Evolutionary conservation across 2,797 vertebrate species (phyloP).

Genomic region (Ataeniobius toweri): DNA sequence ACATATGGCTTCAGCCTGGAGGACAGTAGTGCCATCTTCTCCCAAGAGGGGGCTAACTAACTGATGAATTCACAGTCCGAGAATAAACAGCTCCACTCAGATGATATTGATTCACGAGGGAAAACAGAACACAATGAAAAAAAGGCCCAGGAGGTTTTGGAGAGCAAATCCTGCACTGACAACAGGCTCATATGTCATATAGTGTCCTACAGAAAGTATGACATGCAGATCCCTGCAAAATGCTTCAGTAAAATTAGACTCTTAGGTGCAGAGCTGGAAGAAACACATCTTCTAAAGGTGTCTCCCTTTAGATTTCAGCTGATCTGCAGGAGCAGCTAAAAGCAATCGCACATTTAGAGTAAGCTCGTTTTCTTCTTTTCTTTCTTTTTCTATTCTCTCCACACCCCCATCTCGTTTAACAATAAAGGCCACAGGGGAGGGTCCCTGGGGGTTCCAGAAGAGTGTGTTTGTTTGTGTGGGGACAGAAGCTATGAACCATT

Average conservation of each 20-base stretch:
- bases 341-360: conserved; percentile 63
- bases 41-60: conserved; percentile 60
- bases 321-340: conserved; percentile 59
- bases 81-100: conserved; percentile 58
- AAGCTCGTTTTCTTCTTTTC: conserved; percentile 45
- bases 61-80: conserved; percentile 52
- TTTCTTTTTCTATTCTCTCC: conserved; percentile 5
- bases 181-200: conserved; percentile 4
- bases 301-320: conserved; percentile 50
- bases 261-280: conserved; percentile 32
- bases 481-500: conserved; percentile 60
- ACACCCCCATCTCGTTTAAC: conserved; percentile 45
- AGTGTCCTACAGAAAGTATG: conserved; percentile 1
- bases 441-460: conserved; percentile 72
- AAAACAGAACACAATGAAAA: conserved; percentile 10
- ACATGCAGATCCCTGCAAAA: conserved; percentile 32
- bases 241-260: background rate
- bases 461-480: conserved; percentile 71
- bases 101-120: conserved; percentile 61
- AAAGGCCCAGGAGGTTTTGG: conserved; percentile 50
- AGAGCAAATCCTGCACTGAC: conserved; percentile 15
- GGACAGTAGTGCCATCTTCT: conserved; percentile 53
- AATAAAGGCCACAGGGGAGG: conserved; percentile 68
- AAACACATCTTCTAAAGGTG: conserved; percentile 27
- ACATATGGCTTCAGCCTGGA: conserved; percentile 58